Base-by-base conservation (phyloP, 2,113 vertebrate species). In the Toxotes chatareus region DNA sequence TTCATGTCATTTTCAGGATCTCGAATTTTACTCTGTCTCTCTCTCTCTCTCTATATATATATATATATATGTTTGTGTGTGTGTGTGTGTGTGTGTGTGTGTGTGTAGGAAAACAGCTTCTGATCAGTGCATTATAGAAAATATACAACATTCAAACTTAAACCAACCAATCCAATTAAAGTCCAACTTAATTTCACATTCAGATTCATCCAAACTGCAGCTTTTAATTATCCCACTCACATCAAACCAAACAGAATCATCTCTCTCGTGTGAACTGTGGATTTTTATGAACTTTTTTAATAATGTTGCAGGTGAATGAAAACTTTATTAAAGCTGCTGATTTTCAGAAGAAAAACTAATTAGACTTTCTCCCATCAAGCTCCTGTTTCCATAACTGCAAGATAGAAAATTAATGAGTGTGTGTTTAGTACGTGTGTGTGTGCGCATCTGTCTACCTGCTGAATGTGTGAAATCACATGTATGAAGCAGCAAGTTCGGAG, bases 241-340 rank as follows among this genome's bases (percentile, higher is more conserved):
- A 67, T 67, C 27, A 76, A 75, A 78, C 36, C 27, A 38, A 80
- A 76, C 51, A 73, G 21, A 16, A 69, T 61, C 44, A 67, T 32
- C 19, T 42, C 36, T 36, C 13, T 60, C 44, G 32, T 46, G 27
- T 55, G 31, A 82, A 75, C 36, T 53, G n/a, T 23, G 55, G 19
- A 13, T 73, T 69, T 53, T 72, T 69, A 40, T 27, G 23, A 82
- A 66, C 74, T 17, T 72, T 72, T 82, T 80, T 88, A 88, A 83
- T 88, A 80, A 77, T 1, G 40, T 19, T 32, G 66, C 65, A 16
- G 49, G 1, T 17, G 56, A 81, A 73, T 42, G 32, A 65, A 86
- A 80, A 70, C 68, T 71, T 62, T 34, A 76, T 46, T 85, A 70
- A 74, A 83, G 51, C 76, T 34, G 60, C 16, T 34, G 57, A 27